A percentile compares a stretch with the other conserved stretches of the same genome.
Conservation (phyloP, 2,888 invertebrate genomes). For the Sinelater perroti region DNA sequence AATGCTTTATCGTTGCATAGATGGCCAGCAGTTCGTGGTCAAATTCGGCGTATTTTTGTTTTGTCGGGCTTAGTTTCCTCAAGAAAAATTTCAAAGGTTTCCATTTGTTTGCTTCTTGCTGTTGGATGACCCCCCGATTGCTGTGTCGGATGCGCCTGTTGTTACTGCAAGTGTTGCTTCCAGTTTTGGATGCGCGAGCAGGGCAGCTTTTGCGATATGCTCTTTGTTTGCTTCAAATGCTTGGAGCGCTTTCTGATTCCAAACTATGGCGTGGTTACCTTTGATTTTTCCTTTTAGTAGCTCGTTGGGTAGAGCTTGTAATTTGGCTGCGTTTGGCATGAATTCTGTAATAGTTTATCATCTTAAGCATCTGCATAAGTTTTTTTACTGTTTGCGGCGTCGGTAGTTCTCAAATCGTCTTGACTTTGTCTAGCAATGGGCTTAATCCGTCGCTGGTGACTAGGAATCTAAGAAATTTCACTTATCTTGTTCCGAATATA, state of each 20-base stretch:
- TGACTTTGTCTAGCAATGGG: constrained; percentile 49
- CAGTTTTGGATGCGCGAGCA: constrained; percentile 31
- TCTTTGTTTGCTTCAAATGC: constrained; percentile 35
- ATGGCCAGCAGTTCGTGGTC: neutral
- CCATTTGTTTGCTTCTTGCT: constrained; percentile 44
- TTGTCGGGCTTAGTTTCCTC: too few relatives aligned
- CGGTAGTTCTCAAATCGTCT: constrained; percentile 45
- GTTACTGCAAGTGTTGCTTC: constrained; percentile 47
- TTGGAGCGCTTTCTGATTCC: constrained; percentile 26
- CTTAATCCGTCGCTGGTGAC: constrained; percentile 45
- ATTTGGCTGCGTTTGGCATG: constrained; percentile 50
- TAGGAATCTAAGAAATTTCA: constrained; percentile 47
- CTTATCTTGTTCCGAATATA: constrained; percentile 46
- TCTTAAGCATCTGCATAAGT: constrained; percentile 51
- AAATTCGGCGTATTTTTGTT: constrained; percentile 5
- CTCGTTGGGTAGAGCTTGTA: constrained; percentile 51
- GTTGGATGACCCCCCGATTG: constrained; percentile 57
- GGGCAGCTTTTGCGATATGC: constrained; percentile 32
- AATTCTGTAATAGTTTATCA: constrained; percentile 55
- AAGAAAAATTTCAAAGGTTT: constrained; percentile 55
- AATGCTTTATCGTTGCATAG: constrained; percentile 43
- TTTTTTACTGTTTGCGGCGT: constrained; percentile 47
- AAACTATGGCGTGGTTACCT: constrained; percentile 45
- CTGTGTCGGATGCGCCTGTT: constrained; percentile 55
- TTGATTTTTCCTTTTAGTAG: constrained; percentile 46